Conservation (phyloP, 2,888 invertebrate species). For the Mesorhabditis sp. region DNA sequence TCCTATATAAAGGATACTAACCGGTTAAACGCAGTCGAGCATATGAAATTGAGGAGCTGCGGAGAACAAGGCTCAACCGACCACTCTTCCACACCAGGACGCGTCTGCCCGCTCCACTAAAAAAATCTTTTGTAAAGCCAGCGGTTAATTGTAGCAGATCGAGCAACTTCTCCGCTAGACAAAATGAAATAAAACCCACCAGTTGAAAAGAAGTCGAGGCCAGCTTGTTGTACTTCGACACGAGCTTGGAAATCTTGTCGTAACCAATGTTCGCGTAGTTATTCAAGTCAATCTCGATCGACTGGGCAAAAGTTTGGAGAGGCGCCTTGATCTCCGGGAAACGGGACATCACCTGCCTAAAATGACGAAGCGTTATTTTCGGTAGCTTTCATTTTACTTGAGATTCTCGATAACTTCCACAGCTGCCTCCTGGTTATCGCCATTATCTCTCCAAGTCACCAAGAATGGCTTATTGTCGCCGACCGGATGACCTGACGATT, state of each 20-base stretch:
- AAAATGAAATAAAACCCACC: slow-evolving; percentile 67
- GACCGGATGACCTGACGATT: too few relatives aligned
- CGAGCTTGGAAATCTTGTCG: slow-evolving; percentile 85
- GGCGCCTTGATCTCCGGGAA: slow-evolving; percentile 5
- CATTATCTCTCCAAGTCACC: too few relatives aligned
- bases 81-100: slow-evolving; percentile 21
- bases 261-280: slow-evolving; percentile 61
- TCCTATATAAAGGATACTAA: not conserved
- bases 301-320: not conserved
- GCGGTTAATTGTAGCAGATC: too few relatives aligned
- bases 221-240: slow-evolving; percentile 88
- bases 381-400: too few relatives aligned
- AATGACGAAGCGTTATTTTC: too few relatives aligned
- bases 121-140: slow-evolving; percentile 1
- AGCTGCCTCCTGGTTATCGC: too few relatives aligned
- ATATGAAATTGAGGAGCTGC: not conserved
- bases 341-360: not conserved
- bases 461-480: too few relatives aligned
- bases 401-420: too few relatives aligned
- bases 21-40: not conserved
- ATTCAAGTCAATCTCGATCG: not conserved
- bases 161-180: too few relatives aligned
- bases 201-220: slow-evolving; percentile 85
- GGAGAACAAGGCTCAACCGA: slow-evolving; percentile 8
- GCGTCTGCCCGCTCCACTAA: slow-evolving; percentile 2